Evolutionary conservation across 2,888 invertebrate genomes (phyloP), one percentile per base, ranked within the genome.

Genomic region (Deilephila porcellus): DNA sequence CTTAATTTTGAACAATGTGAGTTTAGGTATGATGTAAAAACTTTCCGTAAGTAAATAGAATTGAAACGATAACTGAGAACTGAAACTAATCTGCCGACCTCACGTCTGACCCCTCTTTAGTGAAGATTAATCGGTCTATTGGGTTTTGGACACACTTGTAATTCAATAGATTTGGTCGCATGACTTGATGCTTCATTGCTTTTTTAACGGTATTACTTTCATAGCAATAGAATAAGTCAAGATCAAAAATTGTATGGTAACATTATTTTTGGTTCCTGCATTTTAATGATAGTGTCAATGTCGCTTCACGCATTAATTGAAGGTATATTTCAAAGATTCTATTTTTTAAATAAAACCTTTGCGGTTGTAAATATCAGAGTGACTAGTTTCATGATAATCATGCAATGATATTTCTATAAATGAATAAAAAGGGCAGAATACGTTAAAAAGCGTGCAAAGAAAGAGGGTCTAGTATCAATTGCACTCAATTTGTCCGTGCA

Each of bases 111-210:
- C 85, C 81, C 85, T 83, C 79, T 84, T 88, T 86, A 84, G 76
- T 81, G 80, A 83, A 81, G 79, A 89, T 92, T 92, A 90, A 78
- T 76, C 89, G 93, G 80, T 91, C 87, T 78, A 82, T 79, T 88
- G 88, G 73, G 72, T 84, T 75, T 91, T 91, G 78, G 93, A 85
- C 87, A 93, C 91, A 90, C 87, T 85, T 76, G 78, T 78, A 76
- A 77, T 79, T 86, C 82, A 87, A 88, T 88, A 76, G 81, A 81
- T 75, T 79, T 76, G 77, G 86, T 86, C 88, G 85, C 87, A 83
- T 85, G 88, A 88, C 86, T 83, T 77, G 79, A 87, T 80, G 91
- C 89, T 88, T 85, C 87, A 87, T 80, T 85, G 85, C 73, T 70
- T 53, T 53, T 70, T 72, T 70, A 64, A 53, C 52, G 20, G 34